Base-by-base conservation (phyloP, 2,888 invertebrate species). In the Rhagonycha fulva region DNA sequence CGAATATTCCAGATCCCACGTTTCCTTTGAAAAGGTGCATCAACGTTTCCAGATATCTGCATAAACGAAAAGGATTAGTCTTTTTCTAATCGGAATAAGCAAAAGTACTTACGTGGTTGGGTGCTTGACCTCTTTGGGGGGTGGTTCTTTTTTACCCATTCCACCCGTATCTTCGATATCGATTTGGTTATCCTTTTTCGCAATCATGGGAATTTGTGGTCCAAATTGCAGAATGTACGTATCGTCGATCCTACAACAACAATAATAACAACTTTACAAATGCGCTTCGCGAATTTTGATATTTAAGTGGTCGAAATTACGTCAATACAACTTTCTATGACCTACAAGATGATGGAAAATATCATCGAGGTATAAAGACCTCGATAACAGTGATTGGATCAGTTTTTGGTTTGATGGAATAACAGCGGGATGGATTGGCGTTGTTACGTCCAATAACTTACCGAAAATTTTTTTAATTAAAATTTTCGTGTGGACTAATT, bases 11-110 rank as follows among this genome's bases (percentile, higher is more conserved):
- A 0, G 98, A 97, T 28, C 98, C 98, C 76, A 98, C 94, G 89
- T 98, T 98, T 12, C 97, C 98, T 86, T 97, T 96, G 85, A 98
- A 93, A 75, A 98, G 89, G 87, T 98, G 97, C 89, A 97, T 94
- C 87, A 98, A 90, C 1, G 97, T 96, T 87, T 96, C 96, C 82
- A 92, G 83, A 86, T 95, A 97, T 80, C 97, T 97, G 87, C 71
- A 19, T 19, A 1, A 87, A 84, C 70, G 71, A 76, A 70, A 66
- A 9, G 14, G 63, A 9, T 19, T 62, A 62, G 23, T 3, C 4
- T 62, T 23, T 4, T 19, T 9, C 19, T 62, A n/a, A 3, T 62
- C 62, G 14, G 10, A 11, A 47, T 12, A 4, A 9, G 7, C 0
- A 9, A 24, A n/a, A 12, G n/a, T 12, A 66, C 63, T 66, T 24